Evolutionary conservation across 2,888 invertebrate species (phyloP), one percentile per base, ranked within the genome.

Genomic region (Melanotus villosus): DNA sequence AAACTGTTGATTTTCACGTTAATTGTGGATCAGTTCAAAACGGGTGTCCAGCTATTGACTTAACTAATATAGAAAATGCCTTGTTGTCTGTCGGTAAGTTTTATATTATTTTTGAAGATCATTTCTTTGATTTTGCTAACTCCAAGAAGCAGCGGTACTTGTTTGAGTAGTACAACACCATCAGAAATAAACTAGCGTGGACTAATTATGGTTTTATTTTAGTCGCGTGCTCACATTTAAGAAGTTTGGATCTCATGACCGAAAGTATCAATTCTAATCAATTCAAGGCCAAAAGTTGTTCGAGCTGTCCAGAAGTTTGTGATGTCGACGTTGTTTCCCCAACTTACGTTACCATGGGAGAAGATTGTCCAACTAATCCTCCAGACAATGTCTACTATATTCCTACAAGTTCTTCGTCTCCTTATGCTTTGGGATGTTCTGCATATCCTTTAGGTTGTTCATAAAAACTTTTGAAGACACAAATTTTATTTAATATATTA

Each of bases 11-110:
- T 43, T 67, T 67, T 23, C 34, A 32, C 21, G 34, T 43, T 1
- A 54, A 67, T 45, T 67, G 67, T 14, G 67, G 67, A 7, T 10
- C n/a, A 3, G 19, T 18, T 7, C 64, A 64, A 23, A 23, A 26
- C 1, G 41, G 52, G 0, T 64, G 64, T 38, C n/a, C 12, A n/a
- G 1, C 9, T 6, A 21, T n/a, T 5, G 50, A 16, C n/a, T 32
- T 26, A 21, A n/a, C 4, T 12, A 45, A 6, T 32, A 10, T 32
- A n/a, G 1, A 32, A 0, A 21, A 34, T 14, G 21, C 30, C 14
- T 21, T n/a, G 0, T 14, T 62, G 1, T 19, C 16, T 14, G 19
- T 10, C 16, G 9, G 34, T 43, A 43, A 43, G n/a, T n/a, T n/a
- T n/a, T n/a, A n/a, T n/a, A n/a, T n/a, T n/a, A n/a, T n/a, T n/a